Conservation (phyloP, 2,888 invertebrate species). For the Rhamphomyia laevipes region DNA sequence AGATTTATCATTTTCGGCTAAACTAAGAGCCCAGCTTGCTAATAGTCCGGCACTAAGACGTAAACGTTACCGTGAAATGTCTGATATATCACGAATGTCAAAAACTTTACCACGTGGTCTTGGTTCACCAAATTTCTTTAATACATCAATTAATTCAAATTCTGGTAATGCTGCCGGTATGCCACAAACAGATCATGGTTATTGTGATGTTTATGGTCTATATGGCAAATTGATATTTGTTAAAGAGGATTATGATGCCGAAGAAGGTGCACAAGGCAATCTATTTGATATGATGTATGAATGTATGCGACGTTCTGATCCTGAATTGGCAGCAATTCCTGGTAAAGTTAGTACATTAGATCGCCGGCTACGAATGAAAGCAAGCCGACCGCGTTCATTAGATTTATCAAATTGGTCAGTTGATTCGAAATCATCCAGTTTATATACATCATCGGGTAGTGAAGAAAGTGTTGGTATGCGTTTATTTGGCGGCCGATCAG, state of each 20-base stretch:
- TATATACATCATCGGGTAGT: constrained; percentile 76
- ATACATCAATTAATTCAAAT: constrained; percentile 40
- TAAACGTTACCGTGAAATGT: constrained; percentile 42
- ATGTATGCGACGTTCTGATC: constrained; percentile 66
- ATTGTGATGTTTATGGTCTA: constrained; percentile 78
- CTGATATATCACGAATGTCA: constrained; percentile 51
- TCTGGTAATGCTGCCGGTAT: constrained; percentile 46
- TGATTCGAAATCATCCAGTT: constrained; percentile 67
- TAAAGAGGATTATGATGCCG: constrained; percentile 57
- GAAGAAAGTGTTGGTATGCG: constrained; percentile 69
- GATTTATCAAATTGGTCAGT: constrained; percentile 83
- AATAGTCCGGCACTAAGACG: constrained; percentile 52
- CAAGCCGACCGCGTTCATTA: constrained; percentile 66
- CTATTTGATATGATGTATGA: constrained; percentile 52
- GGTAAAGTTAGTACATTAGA: constrained; percentile 73
- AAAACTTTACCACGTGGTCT: constrained; percentile 69
- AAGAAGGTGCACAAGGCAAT: constrained; percentile 56
- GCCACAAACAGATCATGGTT: constrained; percentile 48
- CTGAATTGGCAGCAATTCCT: constrained; percentile 72
- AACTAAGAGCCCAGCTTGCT: constrained; percentile 47
- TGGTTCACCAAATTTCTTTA: constrained; percentile 26
- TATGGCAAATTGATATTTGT: constrained; percentile 85
- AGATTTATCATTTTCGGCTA: constrained; percentile 46
- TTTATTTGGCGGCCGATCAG: constrained; percentile 45
- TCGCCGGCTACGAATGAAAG: constrained; percentile 67